Evolutionary conservation across 2,888 invertebrate species (phyloP).

Genomic region (Buathra laborator): DNA sequence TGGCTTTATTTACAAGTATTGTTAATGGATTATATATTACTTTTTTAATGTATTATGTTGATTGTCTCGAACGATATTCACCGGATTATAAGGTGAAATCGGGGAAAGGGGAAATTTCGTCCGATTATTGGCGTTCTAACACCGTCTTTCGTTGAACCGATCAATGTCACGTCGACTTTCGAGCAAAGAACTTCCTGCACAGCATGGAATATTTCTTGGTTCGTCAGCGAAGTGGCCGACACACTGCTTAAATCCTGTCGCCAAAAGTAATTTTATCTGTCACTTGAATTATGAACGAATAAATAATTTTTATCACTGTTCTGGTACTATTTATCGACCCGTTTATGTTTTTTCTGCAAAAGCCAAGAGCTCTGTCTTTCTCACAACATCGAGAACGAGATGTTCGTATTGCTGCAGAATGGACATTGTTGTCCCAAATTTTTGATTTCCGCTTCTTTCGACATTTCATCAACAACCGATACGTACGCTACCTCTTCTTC

Average conservation of each 20-base stretch:
- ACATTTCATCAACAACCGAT: conserved; percentile 13
- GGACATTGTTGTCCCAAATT: background rate
- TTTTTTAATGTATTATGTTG: background rate
- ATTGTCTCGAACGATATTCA: background rate
- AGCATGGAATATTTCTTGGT: too few relatives aligned
- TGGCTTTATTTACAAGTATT: background rate
- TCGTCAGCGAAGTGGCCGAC: too few relatives aligned
- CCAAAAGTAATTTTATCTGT: too few relatives aligned
- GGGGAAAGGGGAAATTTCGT: background rate
- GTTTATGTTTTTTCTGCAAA: background rate
- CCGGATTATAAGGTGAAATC: background rate
- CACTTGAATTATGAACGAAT: background rate
- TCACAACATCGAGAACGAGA: background rate
- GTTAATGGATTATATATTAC: too few relatives aligned
- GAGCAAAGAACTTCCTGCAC: too few relatives aligned
- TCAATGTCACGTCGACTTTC: too few relatives aligned
- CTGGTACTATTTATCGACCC: background rate
- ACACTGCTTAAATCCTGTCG: too few relatives aligned
- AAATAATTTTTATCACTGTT: background rate
- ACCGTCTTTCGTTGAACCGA: background rate
- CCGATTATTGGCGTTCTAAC: background rate
- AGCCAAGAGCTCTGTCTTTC: background rate
- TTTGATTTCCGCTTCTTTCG: background rate
- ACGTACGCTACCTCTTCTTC: conserved; percentile 58
- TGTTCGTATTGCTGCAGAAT: background rate